Evolutionary conservation across 1,140 invertebrate species (phyloP).

Genomic region (Listronotus oregonensis): DNA sequence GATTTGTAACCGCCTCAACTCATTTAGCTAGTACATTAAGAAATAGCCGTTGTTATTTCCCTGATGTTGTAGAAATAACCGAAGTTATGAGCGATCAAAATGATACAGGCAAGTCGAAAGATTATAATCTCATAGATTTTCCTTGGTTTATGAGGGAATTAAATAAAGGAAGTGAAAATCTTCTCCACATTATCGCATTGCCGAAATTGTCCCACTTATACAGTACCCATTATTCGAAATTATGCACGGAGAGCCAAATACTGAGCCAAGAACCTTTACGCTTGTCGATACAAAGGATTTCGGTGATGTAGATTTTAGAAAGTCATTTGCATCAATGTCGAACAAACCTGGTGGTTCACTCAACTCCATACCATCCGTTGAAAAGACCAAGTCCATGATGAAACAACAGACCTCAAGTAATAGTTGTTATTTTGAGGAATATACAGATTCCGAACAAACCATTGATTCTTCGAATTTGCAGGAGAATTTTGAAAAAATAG

Average conservation of each 20-base stretch:
- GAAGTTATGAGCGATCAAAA: neutral
- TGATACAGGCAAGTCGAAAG: neutral
- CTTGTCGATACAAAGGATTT: slow-evolving; percentile 12
- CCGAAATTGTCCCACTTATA: neutral
- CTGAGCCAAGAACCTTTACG: slow-evolving; percentile 8
- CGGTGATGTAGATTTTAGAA: slow-evolving; percentile 7
- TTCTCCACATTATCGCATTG: too few relatives aligned
- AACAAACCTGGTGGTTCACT: neutral
- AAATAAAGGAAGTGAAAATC: neutral
- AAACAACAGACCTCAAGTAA: neutral
- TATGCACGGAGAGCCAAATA: slow-evolving; percentile 18
- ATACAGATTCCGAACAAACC: slow-evolving; percentile 20
- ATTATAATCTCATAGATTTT: slow-evolving; percentile 16
- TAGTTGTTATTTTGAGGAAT: slow-evolving; percentile 14
- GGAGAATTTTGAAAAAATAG: slow-evolving; percentile 6
- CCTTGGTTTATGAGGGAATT: slow-evolving; percentile 10
- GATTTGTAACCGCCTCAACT: slow-evolving; percentile 27
- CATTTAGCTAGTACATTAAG: slow-evolving; percentile 17
- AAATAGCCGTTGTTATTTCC: slow-evolving; percentile 16
- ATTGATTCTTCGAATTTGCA: slow-evolving; percentile 26
- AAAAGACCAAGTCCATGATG: neutral
- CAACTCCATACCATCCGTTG: neutral
- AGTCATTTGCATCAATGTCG: neutral
- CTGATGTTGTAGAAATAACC: neutral
- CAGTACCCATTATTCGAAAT: slow-evolving; percentile 5